Conservation (phyloP, 2,797 vertebrate genomes). For the Sebastes dallii region DNA sequence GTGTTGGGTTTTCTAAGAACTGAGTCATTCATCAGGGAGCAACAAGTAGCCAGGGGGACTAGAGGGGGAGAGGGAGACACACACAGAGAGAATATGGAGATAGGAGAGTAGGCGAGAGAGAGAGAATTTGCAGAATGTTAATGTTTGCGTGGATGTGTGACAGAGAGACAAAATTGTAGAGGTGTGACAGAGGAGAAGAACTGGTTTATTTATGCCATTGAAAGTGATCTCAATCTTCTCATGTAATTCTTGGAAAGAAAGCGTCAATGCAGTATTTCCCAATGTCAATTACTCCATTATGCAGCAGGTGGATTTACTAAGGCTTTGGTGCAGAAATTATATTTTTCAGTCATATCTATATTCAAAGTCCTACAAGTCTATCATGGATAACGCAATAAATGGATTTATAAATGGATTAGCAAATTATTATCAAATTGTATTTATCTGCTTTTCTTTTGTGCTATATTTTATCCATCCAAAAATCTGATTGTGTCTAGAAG, state of each 20-base stretch:
- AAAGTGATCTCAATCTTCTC: no score
- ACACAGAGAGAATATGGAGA: background rate
- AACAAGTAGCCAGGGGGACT: constrained; percentile 5
- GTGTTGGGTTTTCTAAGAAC: constrained; percentile 71
- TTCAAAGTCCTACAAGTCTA: background rate
- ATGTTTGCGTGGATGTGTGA: background rate
- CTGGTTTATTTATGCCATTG: constrained; percentile 4
- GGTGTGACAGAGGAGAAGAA: constrained; percentile 7
- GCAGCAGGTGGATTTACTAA: background rate
- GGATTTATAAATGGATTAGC: background rate
- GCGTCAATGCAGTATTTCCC: no score
- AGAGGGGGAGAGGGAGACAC: background rate
- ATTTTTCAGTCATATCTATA: background rate
- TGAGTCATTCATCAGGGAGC: constrained; percentile 51
- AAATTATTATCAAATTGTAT: background rate
- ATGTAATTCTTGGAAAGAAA: no score
- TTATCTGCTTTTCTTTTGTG: background rate
- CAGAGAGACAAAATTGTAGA: background rate
- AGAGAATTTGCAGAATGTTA: constrained; percentile 21
- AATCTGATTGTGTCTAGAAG: no score
- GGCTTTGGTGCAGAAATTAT: background rate
- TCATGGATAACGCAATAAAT: background rate
- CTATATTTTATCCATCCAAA: background rate
- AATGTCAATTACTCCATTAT: background rate
- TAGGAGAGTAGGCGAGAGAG: background rate